Evolutionary conservation across 2,888 invertebrate species (phyloP).

Genomic region (Hydrotaea diabolus): DNA sequence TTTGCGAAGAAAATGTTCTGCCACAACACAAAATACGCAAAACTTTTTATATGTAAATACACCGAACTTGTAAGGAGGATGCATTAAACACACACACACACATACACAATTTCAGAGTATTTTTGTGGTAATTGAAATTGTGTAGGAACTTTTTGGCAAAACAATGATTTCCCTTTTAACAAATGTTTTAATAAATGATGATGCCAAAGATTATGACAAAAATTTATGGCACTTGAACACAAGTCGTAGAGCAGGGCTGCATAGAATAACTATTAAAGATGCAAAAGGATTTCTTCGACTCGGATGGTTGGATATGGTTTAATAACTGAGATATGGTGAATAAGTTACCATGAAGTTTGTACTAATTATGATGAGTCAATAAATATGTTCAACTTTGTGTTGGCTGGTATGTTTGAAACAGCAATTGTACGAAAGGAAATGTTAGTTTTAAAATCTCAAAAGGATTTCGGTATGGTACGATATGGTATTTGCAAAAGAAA

Average conservation of each 20-base stretch:
- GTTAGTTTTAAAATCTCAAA: background rate
- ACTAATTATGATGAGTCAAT: background rate
- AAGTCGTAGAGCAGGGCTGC: too few species aligned
- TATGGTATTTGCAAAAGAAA: background rate
- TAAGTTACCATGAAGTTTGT: background rate
- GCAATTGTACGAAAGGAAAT: background rate
- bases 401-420: too few species aligned
- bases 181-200: background rate
- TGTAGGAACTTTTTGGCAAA: background rate
- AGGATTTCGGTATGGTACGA: background rate
- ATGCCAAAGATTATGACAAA: slow-evolving; percentile 9
- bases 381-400: background rate
- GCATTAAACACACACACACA: background rate
- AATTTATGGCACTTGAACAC: background rate
- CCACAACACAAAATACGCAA: background rate
- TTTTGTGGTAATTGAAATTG: slow-evolving; percentile 19
- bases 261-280: background rate
- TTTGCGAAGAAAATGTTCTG: background rate
- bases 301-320: background rate
- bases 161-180: slow-evolving; percentile 19
- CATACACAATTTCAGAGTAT: slow-evolving; percentile 2
- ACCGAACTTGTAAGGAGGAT: background rate
- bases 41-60: slow-evolving; percentile 12
- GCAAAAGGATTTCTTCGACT: background rate
- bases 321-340: background rate